Base-by-base conservation (phyloP, 2,797 vertebrate species). In the Typhlichthys eigenmanni region DNA sequence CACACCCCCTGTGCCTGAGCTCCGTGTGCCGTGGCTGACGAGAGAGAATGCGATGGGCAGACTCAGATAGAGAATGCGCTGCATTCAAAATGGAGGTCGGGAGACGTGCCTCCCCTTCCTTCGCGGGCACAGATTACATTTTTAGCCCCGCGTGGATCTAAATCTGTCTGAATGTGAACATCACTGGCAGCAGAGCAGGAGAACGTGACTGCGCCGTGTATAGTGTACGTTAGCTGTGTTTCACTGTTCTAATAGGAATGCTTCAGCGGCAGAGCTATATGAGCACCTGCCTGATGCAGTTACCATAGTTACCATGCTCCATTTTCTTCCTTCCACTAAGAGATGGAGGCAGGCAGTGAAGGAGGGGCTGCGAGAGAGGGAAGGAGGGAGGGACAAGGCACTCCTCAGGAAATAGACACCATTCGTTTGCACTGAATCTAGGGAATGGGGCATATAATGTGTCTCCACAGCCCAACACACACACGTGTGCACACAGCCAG, bases 271-370 rank as follows among this genome's bases (percentile, higher is more conserved):
- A 17, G 58, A 54, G 72, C 32, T 64, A 24, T 73, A 72, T 2
- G 57, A 83, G 82, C 80, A 84, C 84, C 87, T 87, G 88, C 79
- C 87, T 85, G 86, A 84, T 88, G 88, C 84, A 88, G 92, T 92
- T 93, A 83, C 92, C 90, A 92, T 92, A 86, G 92, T 84, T 85
- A 93, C 92, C 57, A 3, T 88, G 90, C 85, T 92, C 89, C 84
- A 91, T 89, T 90, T 92, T 87, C 77, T 81, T 75, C 78, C 72
- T 67, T 46, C 56, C 43, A n/a, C 83, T 74, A 68, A 75, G 74
- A 64, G 83, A 81, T 72, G 79, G 75, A 66, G 82, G 59, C 66
- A 66, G 55, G 43, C 43, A 71, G 64, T 53, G 70, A 77, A 71
- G 75, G 81, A 80, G 72, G 74, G 75, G 74, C 70, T 5, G 53